These are phyloP conservation scores for Mesocricetus auratus DNA, from an alignment of 2,113 vertebrate species.

Conservation along the genomic window DNA sequence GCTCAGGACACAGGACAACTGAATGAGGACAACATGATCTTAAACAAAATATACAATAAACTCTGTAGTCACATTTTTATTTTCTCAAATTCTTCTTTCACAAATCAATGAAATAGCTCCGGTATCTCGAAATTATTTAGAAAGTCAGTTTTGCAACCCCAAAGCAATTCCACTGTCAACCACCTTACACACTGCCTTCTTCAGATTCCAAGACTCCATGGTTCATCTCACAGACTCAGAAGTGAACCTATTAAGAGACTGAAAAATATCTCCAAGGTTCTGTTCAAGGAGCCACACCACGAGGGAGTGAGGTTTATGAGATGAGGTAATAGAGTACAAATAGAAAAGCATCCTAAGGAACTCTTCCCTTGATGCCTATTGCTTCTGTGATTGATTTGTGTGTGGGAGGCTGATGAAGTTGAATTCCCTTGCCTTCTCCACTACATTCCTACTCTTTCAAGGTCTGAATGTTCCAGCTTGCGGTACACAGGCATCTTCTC, in stretches of 20 bases:
- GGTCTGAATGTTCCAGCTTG: conserved; percentile 6
- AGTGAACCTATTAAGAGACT: conserved; percentile 43
- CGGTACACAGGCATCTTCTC: background rate
- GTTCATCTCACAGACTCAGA: background rate
- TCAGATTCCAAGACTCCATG: background rate
- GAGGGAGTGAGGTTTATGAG: conserved; percentile 64
- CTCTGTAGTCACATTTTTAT: background rate
- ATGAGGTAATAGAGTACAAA: conserved; percentile 70
- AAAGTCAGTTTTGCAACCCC: background rate
- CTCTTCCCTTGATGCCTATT: conserved; percentile 56
- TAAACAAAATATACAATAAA: background rate
- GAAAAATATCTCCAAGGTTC: conserved; percentile 25
- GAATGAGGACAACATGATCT: background rate
- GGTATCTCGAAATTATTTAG: background rate
- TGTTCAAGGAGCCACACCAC: conserved; percentile 21
- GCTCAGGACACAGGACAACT: background rate
- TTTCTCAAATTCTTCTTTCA: background rate
- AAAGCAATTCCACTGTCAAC: background rate
- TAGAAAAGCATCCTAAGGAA: conserved; percentile 65
- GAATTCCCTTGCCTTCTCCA: conserved; percentile 4
- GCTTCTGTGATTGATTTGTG: conserved; percentile 72
- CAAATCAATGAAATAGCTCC: background rate
- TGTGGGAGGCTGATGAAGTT: conserved; percentile 4
- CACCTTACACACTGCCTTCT: background rate
- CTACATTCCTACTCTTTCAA: background rate